These are phyloP conservation scores for Acronicta alni DNA, from an alignment of 2,888 invertebrate genomes.

Conservation along the genomic window DNA sequence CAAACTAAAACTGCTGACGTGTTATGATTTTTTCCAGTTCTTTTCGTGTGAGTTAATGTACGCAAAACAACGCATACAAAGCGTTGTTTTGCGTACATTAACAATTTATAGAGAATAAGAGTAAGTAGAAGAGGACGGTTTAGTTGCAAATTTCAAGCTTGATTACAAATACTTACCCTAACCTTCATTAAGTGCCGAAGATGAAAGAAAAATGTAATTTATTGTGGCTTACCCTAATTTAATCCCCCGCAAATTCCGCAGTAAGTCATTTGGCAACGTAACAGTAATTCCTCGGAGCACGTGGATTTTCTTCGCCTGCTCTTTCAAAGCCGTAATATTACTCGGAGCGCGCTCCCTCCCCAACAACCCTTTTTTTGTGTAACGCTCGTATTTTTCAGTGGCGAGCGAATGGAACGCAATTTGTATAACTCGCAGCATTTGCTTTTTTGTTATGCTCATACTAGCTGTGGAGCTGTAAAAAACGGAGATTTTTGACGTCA, in stretches of 20 bases:
- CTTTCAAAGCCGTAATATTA: slow-evolving; percentile 73
- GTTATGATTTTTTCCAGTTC: slow-evolving; percentile 67
- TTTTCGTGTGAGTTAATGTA: slow-evolving; percentile 51
- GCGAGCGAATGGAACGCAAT: slow-evolving; percentile 76
- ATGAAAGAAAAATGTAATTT: slow-evolving; percentile 8
- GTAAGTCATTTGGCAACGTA: slow-evolving; percentile 72
- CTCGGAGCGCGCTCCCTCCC: slow-evolving; percentile 60
- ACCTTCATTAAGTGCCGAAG: no score
- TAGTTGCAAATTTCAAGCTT: not conserved
- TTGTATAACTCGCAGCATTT: slow-evolving; percentile 70
- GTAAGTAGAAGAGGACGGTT: slow-evolving; percentile 4
- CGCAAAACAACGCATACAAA: no score
- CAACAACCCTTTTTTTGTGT: slow-evolving; percentile 74
- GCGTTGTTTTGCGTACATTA: slow-evolving; percentile 56
- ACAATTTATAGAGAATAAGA: slow-evolving; percentile 48
- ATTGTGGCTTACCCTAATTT: slow-evolving; percentile 24
- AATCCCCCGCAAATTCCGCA: slow-evolving; percentile 45
- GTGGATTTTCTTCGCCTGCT: slow-evolving; percentile 64
- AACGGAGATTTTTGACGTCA: slow-evolving; percentile 48
- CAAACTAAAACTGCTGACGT: slow-evolving; percentile 75
- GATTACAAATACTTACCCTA: not conserved
- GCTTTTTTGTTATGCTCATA: slow-evolving; percentile 44
- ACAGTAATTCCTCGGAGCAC: slow-evolving; percentile 65
- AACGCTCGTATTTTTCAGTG: slow-evolving; percentile 77
- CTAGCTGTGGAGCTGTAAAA: slow-evolving; percentile 20